These are phyloP conservation scores for Montipora capitata DNA, from an alignment of 92 coral and sea anemone genomes.

Conservation along the genomic window DNA sequence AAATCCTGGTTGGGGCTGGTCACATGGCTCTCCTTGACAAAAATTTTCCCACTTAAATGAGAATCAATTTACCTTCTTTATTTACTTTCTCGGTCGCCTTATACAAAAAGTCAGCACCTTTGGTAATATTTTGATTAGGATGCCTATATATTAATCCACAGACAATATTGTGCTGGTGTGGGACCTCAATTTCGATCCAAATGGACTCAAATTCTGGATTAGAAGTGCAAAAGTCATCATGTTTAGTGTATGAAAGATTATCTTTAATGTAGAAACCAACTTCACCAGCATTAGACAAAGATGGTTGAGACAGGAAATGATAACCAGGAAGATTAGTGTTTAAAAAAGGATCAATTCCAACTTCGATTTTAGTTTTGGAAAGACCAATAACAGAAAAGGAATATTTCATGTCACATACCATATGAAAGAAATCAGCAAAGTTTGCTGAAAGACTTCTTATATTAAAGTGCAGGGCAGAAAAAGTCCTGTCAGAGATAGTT, in stretches of 20 bases:
- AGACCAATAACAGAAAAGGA: constrained; percentile 26
- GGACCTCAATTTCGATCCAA: constrained; percentile 58
- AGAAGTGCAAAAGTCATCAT: constrained; percentile 53
- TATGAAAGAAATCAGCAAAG: constrained; percentile 22
- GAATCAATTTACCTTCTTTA: too few relatives aligned
- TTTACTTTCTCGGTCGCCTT: too few relatives aligned
- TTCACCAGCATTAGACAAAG: constrained; percentile 63
- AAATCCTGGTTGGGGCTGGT: too few relatives aligned
- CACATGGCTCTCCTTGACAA: too few relatives aligned
- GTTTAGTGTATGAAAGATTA: constrained; percentile 24
- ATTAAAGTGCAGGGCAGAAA: constrained; percentile 56
- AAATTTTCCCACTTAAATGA: too few relatives aligned
- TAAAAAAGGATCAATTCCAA: too few relatives aligned
- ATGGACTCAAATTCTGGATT: constrained; percentile 61
- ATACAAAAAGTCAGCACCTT: not conserved
- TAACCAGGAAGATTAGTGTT: too few relatives aligned
- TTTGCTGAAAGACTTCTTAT: constrained; percentile 27
- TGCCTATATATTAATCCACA: not conserved
- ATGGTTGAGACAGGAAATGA: too few relatives aligned
- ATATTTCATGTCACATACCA: constrained; percentile 21
- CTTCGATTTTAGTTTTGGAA: constrained; percentile 37
- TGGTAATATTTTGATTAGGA: not conserved
- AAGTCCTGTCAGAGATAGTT: constrained; percentile 25
- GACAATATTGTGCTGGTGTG: not conserved
- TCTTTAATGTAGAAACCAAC: constrained; percentile 72